Base-by-base conservation (phyloP, 2,888 invertebrate species). In the Erpobdella octoculata region DNA sequence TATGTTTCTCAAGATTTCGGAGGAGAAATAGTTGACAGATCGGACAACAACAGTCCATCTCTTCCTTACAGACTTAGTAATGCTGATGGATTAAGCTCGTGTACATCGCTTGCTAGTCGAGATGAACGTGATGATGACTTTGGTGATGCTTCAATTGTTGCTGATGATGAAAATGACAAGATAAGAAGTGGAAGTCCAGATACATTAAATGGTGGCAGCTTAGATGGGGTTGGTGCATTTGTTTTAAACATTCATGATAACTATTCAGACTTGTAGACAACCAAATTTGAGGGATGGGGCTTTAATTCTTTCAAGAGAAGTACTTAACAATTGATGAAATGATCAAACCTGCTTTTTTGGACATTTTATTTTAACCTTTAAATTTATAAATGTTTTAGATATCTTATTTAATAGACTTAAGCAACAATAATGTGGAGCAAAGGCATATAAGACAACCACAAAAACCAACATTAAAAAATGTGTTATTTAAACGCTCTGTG, bases 71-170 rank as follows among this genome's bases (percentile, higher is more conserved):
- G 53, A n/a, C 53, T 25, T 25, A 21, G 28, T 21, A 28, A 21
- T 5, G 53, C 21, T 53, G 53, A 53, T n/a, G 53, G 53, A 53
- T 28, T 53, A 6, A 53, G 53, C 53, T 53, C 53, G 21, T 53
- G 53, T 28, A 53, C 53, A 21, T 53, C 53, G 6, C 53, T 53
- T 53, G 53, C 53, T 53, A 53, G 53, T 53, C 53, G 28, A 8
- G 53, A 53, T 53, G 53, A 53, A 53, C 21, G 53, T 4, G 53
- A 53, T 53, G 53, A 53, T 53, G 53, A 53, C n/a, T 9, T 53
- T 3, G 21, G 21, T 53, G 12, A 21, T 53, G 28, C 21, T 21
- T 21, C n/a, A 53, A n/a, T n/a, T n/a, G n/a, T n/a, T n/a, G n/a
- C n/a, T n/a, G n/a, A n/a, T n/a, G n/a, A n/a, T n/a, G n/a, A n/a